Conservation (phyloP, 2,888 invertebrate species). For the Tuberolachnus salignus region DNA sequence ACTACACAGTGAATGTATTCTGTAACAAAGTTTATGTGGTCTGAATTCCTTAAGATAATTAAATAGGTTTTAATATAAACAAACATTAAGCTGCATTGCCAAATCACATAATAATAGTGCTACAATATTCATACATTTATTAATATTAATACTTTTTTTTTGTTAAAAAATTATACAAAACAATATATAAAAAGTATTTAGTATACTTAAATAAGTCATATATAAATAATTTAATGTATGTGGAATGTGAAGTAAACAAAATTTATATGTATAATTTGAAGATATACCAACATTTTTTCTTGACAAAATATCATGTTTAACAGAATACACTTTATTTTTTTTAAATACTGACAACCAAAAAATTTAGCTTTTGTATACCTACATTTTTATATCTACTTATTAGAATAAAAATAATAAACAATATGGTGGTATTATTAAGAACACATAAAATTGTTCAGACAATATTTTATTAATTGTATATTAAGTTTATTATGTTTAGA, state of each 20-base stretch:
- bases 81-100: slow-evolving; percentile 21
- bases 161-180: background rate
- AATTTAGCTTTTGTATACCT: too few relatives aligned
- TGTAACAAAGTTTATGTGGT: slow-evolving; percentile 22
- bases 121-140: background rate
- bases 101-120: slow-evolving; percentile 39
- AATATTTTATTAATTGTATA: background rate
- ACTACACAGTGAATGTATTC: slow-evolving; percentile 9
- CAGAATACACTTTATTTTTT: too few relatives aligned
- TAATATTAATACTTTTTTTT: slow-evolving; percentile 1
- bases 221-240: background rate
- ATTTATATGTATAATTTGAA: too few relatives aligned
- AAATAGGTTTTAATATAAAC: slow-evolving; percentile 33
- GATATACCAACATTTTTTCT: too few relatives aligned
- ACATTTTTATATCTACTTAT: too few relatives aligned
- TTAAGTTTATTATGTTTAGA: background rate
- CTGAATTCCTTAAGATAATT: slow-evolving; percentile 38
- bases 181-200: background rate
- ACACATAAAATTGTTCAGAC: background rate
- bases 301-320: too few relatives aligned
- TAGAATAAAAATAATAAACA: background rate
- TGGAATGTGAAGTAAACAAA: too few relatives aligned
- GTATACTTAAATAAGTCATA: background rate
- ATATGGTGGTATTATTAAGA: background rate
- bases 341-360: too few relatives aligned